Percentiles rank a stretch among this genome's conserved stretches.
These are phyloP conservation scores for Yoshiicerus persimilis DNA, from an alignment of 1,140 invertebrate species.

Conservation along the genomic window DNA sequence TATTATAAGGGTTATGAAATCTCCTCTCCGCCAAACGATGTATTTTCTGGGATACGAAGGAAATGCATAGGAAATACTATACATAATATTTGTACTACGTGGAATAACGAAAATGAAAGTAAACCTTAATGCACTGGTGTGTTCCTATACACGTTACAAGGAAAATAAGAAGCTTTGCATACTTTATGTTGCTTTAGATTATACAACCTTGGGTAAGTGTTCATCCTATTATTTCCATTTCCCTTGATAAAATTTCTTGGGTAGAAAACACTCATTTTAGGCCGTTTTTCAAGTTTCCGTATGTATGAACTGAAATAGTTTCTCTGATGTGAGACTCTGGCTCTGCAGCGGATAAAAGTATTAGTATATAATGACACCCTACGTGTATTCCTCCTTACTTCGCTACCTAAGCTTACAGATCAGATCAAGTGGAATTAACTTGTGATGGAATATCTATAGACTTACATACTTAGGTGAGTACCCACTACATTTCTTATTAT, in stretches of 20 bases:
- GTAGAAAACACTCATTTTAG: background rate
- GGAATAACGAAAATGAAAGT: background rate
- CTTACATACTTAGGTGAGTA: background rate
- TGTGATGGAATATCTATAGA: background rate
- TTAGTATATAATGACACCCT: background rate
- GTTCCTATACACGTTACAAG: background rate
- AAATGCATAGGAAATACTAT: too few species aligned
- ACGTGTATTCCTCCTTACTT: background rate
- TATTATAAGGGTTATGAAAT: too few species aligned
- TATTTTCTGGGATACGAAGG: too few species aligned
- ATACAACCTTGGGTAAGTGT: background rate
- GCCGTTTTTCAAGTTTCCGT: background rate
- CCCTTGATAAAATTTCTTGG: background rate
- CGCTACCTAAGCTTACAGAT: background rate
- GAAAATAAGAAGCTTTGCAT: background rate
- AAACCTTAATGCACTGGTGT: background rate
- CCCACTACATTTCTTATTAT: background rate
- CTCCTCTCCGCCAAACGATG: too few species aligned
- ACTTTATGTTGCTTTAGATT: background rate
- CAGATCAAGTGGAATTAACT: background rate
- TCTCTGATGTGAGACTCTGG: too few species aligned
- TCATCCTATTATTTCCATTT: background rate
- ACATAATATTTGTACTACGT: background rate
- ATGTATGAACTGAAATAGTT: background rate
- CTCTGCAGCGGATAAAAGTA: background rate